Evolutionary conservation across 2,888 invertebrate species (phyloP), one percentile per base, ranked within the genome.

Genomic region (Calameuta idolon): DNA sequence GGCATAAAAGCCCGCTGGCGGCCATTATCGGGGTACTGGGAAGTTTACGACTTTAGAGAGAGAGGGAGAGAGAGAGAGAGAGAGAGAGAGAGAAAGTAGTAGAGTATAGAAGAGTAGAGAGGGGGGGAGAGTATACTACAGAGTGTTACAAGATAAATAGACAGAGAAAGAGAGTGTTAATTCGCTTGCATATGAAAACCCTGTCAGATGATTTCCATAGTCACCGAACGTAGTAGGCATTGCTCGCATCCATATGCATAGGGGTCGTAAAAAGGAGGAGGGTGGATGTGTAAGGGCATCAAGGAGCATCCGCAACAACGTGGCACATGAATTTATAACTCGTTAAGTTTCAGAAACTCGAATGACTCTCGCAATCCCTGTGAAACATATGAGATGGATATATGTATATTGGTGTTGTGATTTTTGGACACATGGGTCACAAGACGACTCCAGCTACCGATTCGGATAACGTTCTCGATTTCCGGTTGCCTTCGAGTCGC

Each of bases 281-380:
- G 40, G 23, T 55, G 40, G 23, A 55, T 23, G 9, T 55, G 5
- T 9, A 55, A 55, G 23, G 40, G 40, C 40, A 9, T 55, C 40
- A 55, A 55, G 40, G 31, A 33, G 71, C 71, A 33, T 71, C 71
- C 71, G 31, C 71, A 33, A 69, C 71, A 33, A 33, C 31, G 31
- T 33, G 71, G 31, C 12, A 30, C 33, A 71, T 71, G 71, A 31
- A 71, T 71, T 71, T 71, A 71, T 71, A 33, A 71, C 71, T 31
- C 71, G 33, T 71, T 71, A 55, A 55, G 23, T 5, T 55, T 55
- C 23, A 23, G 23, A 55, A 55, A 23, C 9, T 23, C 23, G 23
- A 55, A 55, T 55, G 2, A 55, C 5, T 55, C 0, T 55, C 23
- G 40, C 23, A 2, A 15, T 55, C 23, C 9, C 23, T 23, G 9